Conservation (phyloP, 2,113 vertebrate species). For the Apteryx mantelli region DNA sequence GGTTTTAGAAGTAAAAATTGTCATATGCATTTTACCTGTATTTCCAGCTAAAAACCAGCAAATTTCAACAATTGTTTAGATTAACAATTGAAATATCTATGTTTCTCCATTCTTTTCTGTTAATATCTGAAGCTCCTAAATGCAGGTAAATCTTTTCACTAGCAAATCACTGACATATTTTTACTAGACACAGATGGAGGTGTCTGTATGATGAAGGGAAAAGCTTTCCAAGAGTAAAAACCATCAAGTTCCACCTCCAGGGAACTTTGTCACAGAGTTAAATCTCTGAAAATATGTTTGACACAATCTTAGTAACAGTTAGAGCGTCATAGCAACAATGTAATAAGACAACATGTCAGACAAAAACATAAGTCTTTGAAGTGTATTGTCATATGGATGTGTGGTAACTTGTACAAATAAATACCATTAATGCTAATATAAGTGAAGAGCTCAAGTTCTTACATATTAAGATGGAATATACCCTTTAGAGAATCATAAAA, state of each 20-base stretch:
- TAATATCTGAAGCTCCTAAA: not conserved
- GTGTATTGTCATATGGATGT: not conserved
- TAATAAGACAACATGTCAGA: not conserved
- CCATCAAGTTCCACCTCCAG: not conserved
- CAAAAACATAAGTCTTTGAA: not conserved
- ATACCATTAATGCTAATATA: not conserved
- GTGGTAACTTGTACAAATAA: not conserved
- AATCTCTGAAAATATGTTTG: not conserved
- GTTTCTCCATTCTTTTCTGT: not conserved
- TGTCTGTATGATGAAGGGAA: not conserved
- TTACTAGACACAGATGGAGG: not conserved
- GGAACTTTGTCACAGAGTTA: not conserved
- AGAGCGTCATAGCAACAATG: not conserved
- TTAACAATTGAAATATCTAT: not conserved
- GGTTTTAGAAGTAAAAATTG: not conserved
- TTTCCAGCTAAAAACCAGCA: not conserved
- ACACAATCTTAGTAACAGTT: not conserved
- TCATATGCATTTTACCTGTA: not conserved
- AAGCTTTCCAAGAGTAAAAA: not conserved
- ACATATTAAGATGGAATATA: not conserved
- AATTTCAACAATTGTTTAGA: not conserved
- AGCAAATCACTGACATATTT: not conserved
- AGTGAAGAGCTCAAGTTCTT: not conserved
- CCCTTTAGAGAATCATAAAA: not conserved
- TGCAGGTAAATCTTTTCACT: not conserved